Evolutionary conservation across 2,888 invertebrate species (phyloP).

Genomic region (Orthosia gothica): DNA sequence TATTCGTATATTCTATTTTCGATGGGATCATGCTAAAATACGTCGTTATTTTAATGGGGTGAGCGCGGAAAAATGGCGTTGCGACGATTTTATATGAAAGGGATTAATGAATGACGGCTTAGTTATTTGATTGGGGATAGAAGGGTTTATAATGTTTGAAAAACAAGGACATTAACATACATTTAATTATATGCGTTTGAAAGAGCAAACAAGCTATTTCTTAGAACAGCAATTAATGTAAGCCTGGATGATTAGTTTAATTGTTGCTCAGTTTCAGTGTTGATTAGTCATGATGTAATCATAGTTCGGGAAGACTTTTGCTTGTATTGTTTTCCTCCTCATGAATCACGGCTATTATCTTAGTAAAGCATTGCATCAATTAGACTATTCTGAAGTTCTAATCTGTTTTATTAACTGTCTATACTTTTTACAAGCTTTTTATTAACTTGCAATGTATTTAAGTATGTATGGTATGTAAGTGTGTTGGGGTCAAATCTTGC

Average conservation of each 20-base stretch:
- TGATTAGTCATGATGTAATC: background rate
- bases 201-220: background rate
- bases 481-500: too few relatives aligned
- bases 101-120: slow-evolving; percentile 71
- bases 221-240: background rate
- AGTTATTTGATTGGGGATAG: slow-evolving; percentile 16
- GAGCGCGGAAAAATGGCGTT: slow-evolving; percentile 73
- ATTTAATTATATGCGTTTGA: background rate
- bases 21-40: slow-evolving; percentile 77
- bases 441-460: too few relatives aligned
- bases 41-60: slow-evolving; percentile 80
- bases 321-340: background rate
- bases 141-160: slow-evolving; percentile 28
- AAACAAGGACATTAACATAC: slow-evolving; percentile 27
- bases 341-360: background rate
- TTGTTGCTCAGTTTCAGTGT: background rate
- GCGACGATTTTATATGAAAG: slow-evolving; percentile 74
- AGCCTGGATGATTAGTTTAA: background rate
- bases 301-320: background rate
- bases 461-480: too few relatives aligned
- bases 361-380: background rate
- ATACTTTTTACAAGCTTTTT: too few relatives aligned
- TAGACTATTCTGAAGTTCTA: background rate
- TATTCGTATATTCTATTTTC: slow-evolving; percentile 82
- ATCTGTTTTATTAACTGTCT: background rate